These are phyloP conservation scores for Pseudomugil tenellus DNA, from an alignment of 2,797 vertebrate species.

Conservation along the genomic window DNA sequence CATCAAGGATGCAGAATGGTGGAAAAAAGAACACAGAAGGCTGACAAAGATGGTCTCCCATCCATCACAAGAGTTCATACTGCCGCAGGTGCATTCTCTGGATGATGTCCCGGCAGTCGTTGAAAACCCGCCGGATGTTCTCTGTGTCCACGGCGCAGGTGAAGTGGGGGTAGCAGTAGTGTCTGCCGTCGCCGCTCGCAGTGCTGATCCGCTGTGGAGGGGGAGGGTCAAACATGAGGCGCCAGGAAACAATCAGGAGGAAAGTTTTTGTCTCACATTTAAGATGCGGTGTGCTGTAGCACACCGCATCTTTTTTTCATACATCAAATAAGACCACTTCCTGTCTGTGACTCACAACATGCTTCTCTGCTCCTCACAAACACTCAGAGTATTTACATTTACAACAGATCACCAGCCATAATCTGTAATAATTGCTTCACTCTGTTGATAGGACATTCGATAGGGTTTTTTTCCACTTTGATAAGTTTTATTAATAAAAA, in stretches of 20 bases:
- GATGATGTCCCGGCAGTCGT: slow-evolving; percentile 98
- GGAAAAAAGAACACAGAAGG: slow-evolving; percentile 82
- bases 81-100: slow-evolving; percentile 99
- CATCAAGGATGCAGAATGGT: slow-evolving; percentile 79
- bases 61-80: slow-evolving; percentile 99
- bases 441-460: too few species aligned
- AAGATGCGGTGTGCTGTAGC: neutral
- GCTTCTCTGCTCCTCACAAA: neutral
- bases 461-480: too few species aligned
- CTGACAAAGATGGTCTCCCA: slow-evolving; percentile 79
- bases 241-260: neutral
- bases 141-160: slow-evolving; percentile 98
- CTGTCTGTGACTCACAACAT: slow-evolving; percentile 13
- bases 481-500: too few species aligned
- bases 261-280: neutral
- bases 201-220: slow-evolving; percentile 94
- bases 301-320: too few species aligned
- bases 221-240: neutral
- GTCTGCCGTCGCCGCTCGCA: slow-evolving; percentile 93
- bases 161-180: slow-evolving; percentile 99
- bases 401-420: too few species aligned
- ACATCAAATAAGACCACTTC: neutral
- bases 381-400: neutral
- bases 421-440: too few species aligned
- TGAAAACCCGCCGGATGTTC: slow-evolving; percentile 98